Evolutionary conservation across 2,113 vertebrate species (phyloP).

Genomic region (Hydropotes inermis): DNA sequence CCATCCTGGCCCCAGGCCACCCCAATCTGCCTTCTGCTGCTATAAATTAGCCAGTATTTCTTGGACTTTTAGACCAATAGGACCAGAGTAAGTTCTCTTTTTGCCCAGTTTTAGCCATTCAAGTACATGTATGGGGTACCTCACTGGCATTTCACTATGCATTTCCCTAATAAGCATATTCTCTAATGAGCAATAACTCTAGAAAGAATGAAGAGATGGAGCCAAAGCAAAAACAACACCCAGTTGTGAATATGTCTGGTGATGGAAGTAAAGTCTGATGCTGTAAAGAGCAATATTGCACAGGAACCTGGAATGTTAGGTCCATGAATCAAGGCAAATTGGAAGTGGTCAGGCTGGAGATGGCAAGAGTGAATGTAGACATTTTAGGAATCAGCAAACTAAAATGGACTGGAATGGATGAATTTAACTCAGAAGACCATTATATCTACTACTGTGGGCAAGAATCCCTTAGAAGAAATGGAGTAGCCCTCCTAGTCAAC

Average conservation of each 20-base stretch:
- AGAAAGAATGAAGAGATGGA: neutral
- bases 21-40: neutral
- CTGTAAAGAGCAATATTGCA: neutral
- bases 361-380: neutral
- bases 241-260: neutral
- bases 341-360: neutral
- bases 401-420: neutral
- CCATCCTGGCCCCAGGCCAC: neutral
- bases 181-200: neutral
- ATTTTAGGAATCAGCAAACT: neutral
- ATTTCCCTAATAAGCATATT: neutral
- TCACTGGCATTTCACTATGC: fast-evolving
- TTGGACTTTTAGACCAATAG: neutral
- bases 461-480: neutral
- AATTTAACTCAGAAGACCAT: neutral
- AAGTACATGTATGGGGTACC: fast-evolving
- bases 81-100: too few relatives aligned
- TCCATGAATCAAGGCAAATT: neutral
- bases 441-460: neutral
- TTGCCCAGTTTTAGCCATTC: fast-evolving
- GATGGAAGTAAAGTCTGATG: neutral
- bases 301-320: neutral
- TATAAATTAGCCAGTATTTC: neutral
- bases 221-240: neutral
- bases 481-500: neutral